A percentile compares a stretch with the other conserved stretches of the same genome.
Conservation (phyloP, 23 tunicate genomes). For the Ciona savignyi region DNA sequence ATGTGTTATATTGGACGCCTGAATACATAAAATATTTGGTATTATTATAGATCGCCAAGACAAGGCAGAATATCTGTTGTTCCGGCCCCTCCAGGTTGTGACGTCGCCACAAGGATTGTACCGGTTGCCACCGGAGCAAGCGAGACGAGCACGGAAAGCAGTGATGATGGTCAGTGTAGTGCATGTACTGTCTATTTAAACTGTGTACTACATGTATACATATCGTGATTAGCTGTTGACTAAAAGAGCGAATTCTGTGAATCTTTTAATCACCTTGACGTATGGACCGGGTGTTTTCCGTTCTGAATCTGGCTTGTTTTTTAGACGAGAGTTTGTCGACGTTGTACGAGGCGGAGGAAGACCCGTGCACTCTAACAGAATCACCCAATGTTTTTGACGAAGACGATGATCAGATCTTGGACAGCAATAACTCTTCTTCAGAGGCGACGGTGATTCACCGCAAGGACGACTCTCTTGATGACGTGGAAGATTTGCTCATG, state of each 20-base stretch:
- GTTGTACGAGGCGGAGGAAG: constrained; percentile 82
- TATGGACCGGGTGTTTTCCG: too few relatives aligned
- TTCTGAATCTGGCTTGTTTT: too few relatives aligned
- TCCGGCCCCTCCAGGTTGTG: constrained; percentile 71
- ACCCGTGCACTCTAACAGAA: constrained; percentile 7
- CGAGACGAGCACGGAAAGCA: constrained; percentile 34
- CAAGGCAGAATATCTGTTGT: constrained; percentile 20
- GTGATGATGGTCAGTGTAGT: constrained; percentile 38
- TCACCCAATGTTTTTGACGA: not conserved
- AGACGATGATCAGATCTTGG: constrained; percentile 29
- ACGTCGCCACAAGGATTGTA: constrained; percentile 32
- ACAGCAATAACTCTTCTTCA: constrained; percentile 1
- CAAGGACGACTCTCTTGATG: constrained; percentile 46
- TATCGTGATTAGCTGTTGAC: too few relatives aligned
- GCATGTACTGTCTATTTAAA: too few relatives aligned
- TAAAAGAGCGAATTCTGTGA: too few relatives aligned
- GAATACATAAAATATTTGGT: too few relatives aligned
- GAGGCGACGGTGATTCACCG: constrained; percentile 18
- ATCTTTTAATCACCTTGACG: too few relatives aligned
- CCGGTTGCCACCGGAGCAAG: constrained; percentile 41
- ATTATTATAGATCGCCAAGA: not conserved
- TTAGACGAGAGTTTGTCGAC: constrained; percentile 84
- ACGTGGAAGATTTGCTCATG: constrained; percentile 24
- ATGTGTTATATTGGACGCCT: too few relatives aligned
- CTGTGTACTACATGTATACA: too few relatives aligned